Evolutionary conservation across 2,113 vertebrate species (phyloP), one percentile per base, ranked within the genome.

Genomic region (Vombatus ursinus): DNA sequence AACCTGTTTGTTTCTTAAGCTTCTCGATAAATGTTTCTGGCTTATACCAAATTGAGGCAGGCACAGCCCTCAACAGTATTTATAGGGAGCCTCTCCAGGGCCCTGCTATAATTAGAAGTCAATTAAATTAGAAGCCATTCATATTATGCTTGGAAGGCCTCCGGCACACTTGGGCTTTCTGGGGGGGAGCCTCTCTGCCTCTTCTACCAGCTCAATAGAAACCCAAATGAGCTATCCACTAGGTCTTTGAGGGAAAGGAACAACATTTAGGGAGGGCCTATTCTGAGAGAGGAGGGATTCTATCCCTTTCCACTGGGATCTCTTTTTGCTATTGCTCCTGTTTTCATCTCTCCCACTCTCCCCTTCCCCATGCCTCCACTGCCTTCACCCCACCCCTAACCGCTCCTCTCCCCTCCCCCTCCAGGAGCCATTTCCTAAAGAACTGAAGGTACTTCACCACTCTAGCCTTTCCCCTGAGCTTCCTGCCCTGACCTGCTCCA

Each of bases 401-500:
- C 0, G 68, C 2, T 44, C n/a, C 19, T 2, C n/a, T 84, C 68
- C 68, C 68, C n/a, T 84, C 68, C 37, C 44, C 37, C 98, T 97
- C 96, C 95, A 97, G 96, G 96, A 93, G 91, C 91, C 92, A 94
- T 98, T 97, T 98, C 96, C 97, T 95, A 92, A 94, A 96, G 94
- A 97, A 98, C 96, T 0, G 4, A 93, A 95, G 95, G 91, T 57
- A 92, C 24, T 96, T 23, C 95, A 91, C 97, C 95, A 96, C 91
- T 98, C 96, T 96, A 51, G 52, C 91, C 97, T 96, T 90, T 97
- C 19, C 95, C 95, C 95, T 95, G 95, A 77, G 90, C 26, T 97
- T 95, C 98, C 94, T 98, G 98, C 97, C 98, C 96, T 95, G 96
- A 98, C 98, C 98, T 98, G 99, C 97, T 96, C 95, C 49, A 0